phyloP scores from a whole-genome alignment of 2,113 vertebrate genomes.

The Scopus umbretta region DNA sequence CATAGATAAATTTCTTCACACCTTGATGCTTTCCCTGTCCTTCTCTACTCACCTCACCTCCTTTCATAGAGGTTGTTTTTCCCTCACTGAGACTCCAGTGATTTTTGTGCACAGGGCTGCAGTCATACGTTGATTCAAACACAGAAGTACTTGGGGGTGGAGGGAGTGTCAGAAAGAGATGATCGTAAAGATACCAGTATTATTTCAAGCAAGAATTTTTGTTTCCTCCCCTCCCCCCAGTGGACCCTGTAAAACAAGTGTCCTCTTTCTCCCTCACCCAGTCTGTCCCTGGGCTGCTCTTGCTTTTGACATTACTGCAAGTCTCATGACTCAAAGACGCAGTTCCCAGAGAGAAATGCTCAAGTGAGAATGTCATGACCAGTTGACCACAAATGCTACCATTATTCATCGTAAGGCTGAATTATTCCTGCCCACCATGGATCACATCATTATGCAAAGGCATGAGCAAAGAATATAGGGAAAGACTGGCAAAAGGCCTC shows the following conservation, averaged over 20 bases:
- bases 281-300: neutral
- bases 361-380: slow-evolving; percentile 36
- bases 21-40: neutral
- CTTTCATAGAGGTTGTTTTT: neutral
- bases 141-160: neutral
- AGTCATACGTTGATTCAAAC: neutral
- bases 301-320: neutral
- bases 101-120: neutral
- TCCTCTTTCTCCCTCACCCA: neutral
- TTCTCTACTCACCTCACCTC: neutral
- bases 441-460: slow-evolving; percentile 36
- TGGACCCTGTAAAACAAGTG: slow-evolving; percentile 9
- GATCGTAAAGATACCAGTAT: neutral
- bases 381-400: slow-evolving; percentile 45
- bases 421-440: slow-evolving; percentile 20
- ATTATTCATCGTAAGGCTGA: slow-evolving; percentile 30
- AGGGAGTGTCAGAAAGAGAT: neutral
- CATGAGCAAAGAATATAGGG: slow-evolving; percentile 28
- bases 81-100: neutral
- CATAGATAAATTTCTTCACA: neutral
- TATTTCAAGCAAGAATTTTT: neutral
- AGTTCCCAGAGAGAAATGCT: slow-evolving; percentile 32
- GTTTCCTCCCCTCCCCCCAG: neutral
- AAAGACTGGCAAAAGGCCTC: neutral
- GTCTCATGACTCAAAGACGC: neutral